Conservation (phyloP, 2,113 vertebrate species). For the Syngnathus floridae region DNA sequence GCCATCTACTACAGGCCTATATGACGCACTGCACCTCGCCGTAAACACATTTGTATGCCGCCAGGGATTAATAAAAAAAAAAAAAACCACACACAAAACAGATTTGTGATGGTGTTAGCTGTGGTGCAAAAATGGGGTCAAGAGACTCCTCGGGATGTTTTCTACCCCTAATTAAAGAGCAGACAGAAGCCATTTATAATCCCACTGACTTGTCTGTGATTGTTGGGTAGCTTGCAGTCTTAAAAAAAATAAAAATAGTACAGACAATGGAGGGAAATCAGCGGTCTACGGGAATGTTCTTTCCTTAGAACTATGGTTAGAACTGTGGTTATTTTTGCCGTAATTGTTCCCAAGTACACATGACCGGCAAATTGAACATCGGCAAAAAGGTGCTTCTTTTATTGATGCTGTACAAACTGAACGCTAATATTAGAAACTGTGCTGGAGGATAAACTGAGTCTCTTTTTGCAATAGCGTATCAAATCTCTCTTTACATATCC, state of each 20-base stretch:
- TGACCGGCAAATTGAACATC: conserved; percentile 9
- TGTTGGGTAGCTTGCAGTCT: conserved; percentile 11
- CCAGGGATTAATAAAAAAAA: not conserved
- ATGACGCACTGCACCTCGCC: not conserved
- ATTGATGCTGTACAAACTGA: not conserved
- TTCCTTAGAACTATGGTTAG: not conserved
- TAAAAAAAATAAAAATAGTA: not conserved
- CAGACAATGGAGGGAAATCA: conserved; percentile 1
- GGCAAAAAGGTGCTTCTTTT: not conserved
- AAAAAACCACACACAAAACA: not conserved
- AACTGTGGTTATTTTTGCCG: not conserved
- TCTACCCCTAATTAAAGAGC: conserved; percentile 10
- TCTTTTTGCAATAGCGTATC: not conserved
- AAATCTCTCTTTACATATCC: not conserved
- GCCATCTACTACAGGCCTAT: not conserved
- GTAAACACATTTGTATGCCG: not conserved
- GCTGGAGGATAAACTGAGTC: not conserved
- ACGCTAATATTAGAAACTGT: not conserved
- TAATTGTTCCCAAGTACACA: not conserved
- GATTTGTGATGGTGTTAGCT: not conserved
- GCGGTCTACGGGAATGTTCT: not conserved
- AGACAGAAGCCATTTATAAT: conserved; percentile 9
- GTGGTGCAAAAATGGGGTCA: conserved; percentile 5
- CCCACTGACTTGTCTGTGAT: not conserved
- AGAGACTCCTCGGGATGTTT: conserved; percentile 7